These are phyloP conservation scores for Leptodactylus fuscus DNA, from an alignment of 2,113 vertebrate genomes.

Conservation along the genomic window DNA sequence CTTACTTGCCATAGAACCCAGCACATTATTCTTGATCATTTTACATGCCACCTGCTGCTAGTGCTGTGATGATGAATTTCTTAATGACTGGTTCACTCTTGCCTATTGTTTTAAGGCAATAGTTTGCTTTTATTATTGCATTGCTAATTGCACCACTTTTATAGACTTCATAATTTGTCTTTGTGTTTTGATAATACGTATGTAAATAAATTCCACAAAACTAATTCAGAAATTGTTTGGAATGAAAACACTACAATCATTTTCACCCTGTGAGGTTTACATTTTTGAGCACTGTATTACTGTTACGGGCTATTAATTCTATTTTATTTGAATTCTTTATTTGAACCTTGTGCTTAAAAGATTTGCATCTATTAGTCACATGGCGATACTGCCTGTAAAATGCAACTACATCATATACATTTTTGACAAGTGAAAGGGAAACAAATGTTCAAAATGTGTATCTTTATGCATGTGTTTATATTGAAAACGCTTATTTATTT, in stretches of 20 bases:
- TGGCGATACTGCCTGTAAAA: not conserved
- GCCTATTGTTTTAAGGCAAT: slow-evolving; percentile 92
- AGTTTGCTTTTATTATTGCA: slow-evolving; percentile 79
- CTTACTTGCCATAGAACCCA: slow-evolving; percentile 89
- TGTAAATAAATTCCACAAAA: slow-evolving; percentile 53
- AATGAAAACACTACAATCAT: slow-evolving; percentile 40
- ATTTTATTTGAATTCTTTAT: slow-evolving; percentile 1
- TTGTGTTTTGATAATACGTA: slow-evolving; percentile 44
- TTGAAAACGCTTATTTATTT: not conserved
- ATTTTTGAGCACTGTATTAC: slow-evolving; percentile 23
- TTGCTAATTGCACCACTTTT: slow-evolving; percentile 56
- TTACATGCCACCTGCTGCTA: slow-evolving; percentile 88
- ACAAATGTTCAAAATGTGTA: not conserved
- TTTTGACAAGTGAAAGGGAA: not conserved
- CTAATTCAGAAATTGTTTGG: slow-evolving; percentile 50
- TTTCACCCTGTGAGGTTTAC: slow-evolving; percentile 51
- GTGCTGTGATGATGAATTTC: slow-evolving; percentile 95
- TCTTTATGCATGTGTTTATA: not conserved
- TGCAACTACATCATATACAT: not conserved
- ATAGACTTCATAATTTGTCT: slow-evolving; percentile 49
- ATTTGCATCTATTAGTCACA: slow-evolving; percentile 27
- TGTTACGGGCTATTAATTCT: slow-evolving; percentile 15
- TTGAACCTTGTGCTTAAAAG: slow-evolving; percentile 1
- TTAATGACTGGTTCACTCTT: slow-evolving; percentile 94
- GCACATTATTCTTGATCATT: slow-evolving; percentile 97